phyloP scores from a whole-genome alignment of 2,888 invertebrate genomes.

The Stenodema calcarata region DNA sequence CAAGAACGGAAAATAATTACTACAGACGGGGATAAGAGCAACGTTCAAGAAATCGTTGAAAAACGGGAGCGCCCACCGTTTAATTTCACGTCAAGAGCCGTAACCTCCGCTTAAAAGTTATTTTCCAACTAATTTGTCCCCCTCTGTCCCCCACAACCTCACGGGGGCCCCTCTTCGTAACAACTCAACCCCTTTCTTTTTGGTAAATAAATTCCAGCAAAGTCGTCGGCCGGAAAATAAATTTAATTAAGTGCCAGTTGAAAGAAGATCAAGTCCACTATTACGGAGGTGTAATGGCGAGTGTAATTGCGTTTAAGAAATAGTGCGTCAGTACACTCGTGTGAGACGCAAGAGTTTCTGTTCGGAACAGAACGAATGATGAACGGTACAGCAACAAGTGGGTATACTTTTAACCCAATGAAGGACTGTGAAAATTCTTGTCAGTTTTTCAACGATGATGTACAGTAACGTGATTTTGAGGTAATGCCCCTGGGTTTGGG shows the following conservation, averaged over 20 bases:
- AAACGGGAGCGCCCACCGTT: constrained; percentile 17
- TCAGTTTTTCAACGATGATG: no score
- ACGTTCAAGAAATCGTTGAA: constrained; percentile 10
- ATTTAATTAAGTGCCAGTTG: constrained; percentile 49
- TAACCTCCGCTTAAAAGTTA: constrained; percentile 45
- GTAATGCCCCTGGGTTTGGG: no score
- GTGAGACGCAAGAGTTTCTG: not conserved
- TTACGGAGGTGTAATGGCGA: constrained; percentile 42
- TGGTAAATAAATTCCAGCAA: constrained; percentile 39
- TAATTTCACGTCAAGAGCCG: constrained; percentile 43
- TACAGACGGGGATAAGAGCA: not conserved
- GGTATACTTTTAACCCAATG: no score
- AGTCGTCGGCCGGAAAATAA: constrained; percentile 41
- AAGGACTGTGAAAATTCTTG: no score
- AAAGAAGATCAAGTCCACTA: constrained; percentile 37
- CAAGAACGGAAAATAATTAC: not conserved
- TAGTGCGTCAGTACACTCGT: constrained; percentile 10
- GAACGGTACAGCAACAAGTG: constrained; percentile 26
- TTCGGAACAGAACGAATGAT: not conserved
- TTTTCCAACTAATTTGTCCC: constrained; percentile 50
- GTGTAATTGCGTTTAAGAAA: constrained; percentile 47
- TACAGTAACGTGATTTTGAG: no score
- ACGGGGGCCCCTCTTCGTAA: not conserved
- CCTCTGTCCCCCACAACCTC: not conserved
- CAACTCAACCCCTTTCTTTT: constrained; percentile 21